phyloP scores from a whole-genome alignment of 2,113 vertebrate genomes.

The Serilophus lunatus region DNA sequence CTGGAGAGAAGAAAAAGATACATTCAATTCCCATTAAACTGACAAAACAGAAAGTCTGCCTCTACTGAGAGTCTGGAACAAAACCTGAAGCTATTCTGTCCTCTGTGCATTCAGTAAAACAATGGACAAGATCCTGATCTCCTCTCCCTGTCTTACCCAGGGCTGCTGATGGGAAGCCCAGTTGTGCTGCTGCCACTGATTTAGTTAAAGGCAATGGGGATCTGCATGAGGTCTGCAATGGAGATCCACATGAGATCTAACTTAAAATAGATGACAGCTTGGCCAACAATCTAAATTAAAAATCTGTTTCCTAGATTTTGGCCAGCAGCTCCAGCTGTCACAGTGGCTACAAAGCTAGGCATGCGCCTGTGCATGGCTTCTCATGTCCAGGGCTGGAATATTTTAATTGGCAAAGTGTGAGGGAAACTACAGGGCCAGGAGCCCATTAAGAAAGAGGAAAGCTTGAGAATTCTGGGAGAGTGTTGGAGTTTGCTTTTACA shows the following conservation, averaged over 20 bases:
- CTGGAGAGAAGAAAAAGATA: background rate
- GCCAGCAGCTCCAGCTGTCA: background rate
- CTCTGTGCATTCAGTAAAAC: background rate
- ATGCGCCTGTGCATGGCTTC: slow-evolving; percentile 58
- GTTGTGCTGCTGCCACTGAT: background rate
- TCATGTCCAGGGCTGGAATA: slow-evolving; percentile 39
- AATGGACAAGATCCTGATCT: background rate
- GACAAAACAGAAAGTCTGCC: background rate
- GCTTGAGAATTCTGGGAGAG: background rate
- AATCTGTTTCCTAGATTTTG: slow-evolving; percentile 14
- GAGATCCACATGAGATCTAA: background rate
- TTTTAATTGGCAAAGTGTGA: slow-evolving; percentile 57
- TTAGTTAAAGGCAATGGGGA: background rate
- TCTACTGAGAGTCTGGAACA: background rate
- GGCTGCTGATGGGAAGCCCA: background rate
- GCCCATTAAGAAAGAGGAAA: background rate
- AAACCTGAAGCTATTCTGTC: background rate
- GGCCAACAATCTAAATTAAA: slow-evolving; percentile 18
- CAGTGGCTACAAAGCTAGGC: background rate
- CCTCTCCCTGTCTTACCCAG: accelerated
- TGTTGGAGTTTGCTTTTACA: background rate
- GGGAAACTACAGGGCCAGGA: slow-evolving; percentile 45
- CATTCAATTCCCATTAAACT: slow-evolving; percentile 1
- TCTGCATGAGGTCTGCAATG: background rate
- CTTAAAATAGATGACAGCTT: slow-evolving; percentile 1